phyloP scores from a whole-genome alignment of 2,113 vertebrate species.

The Cheirogaleus medius region DNA sequence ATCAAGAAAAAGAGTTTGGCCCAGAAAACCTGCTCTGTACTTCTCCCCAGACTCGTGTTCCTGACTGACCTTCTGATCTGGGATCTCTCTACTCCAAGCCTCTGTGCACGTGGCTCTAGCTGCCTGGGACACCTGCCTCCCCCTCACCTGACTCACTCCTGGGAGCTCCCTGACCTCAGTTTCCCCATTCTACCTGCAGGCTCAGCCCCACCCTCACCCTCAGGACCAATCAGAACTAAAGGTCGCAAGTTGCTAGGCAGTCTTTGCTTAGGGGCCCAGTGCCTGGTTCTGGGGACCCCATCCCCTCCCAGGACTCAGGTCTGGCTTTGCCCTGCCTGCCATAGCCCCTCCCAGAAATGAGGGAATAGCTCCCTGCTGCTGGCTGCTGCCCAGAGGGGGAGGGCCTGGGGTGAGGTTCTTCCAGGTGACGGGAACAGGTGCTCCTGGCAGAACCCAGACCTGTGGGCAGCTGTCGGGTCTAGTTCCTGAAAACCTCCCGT shows the following conservation, averaged over 20 bases:
- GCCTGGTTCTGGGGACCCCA: background rate
- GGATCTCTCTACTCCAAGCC: background rate
- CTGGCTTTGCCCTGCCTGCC: background rate
- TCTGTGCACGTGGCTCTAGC: rapidly evolving
- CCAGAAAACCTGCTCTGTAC: background rate
- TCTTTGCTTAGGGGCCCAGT: background rate
- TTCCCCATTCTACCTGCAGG: background rate
- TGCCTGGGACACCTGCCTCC: background rate
- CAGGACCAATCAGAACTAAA: background rate
- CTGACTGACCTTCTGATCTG: background rate
- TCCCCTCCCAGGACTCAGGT: too few relatives aligned
- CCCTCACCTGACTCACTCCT: background rate
- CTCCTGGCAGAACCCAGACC: background rate
- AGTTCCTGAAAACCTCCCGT: background rate
- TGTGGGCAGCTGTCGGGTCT: background rate
- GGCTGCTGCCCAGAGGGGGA: background rate
- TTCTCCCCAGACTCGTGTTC: too few relatives aligned
- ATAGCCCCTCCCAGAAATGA: too few relatives aligned
- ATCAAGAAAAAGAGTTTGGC: background rate
- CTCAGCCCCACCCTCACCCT: background rate
- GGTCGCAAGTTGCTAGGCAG: background rate
- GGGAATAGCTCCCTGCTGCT: too few relatives aligned
- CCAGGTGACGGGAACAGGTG: background rate
- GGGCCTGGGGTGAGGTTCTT: background rate
- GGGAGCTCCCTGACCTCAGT: background rate